Conservation (phyloP, 1,140 invertebrate species). For the Drosophila punjabiensis region DNA sequence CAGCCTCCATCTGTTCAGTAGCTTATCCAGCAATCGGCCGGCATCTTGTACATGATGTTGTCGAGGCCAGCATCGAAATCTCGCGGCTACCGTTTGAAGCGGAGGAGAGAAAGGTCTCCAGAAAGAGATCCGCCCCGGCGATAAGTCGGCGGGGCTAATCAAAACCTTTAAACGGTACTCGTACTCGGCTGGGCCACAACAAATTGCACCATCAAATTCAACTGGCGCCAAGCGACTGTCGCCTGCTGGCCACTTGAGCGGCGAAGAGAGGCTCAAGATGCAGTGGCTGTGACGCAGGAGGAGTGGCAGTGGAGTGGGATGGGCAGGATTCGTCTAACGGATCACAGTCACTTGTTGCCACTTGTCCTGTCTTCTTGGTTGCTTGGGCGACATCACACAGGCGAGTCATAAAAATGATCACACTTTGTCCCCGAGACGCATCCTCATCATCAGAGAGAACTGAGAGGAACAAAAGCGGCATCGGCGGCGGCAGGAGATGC, state of each 20-base stretch:
- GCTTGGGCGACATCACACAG: constrained; percentile 67
- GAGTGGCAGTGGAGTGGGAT: constrained; percentile 17
- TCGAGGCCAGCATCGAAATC: constrained; percentile 20
- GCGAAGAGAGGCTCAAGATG: constrained; percentile 9
- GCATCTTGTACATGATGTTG: constrained; percentile 33
- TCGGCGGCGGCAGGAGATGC: constrained; percentile 7
- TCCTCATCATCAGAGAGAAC: constrained; percentile 28
- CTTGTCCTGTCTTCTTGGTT: constrained; percentile 54
- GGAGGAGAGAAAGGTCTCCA: background rate
- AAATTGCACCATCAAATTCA: constrained; percentile 65
- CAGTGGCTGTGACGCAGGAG: background rate
- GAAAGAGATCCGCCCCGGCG: constrained; percentile 66
- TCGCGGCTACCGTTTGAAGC: constrained; percentile 49
- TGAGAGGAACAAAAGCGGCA: constrained; percentile 58
- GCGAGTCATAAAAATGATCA: constrained; percentile 80
- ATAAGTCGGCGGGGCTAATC: constrained; percentile 68
- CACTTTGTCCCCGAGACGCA: constrained; percentile 73
- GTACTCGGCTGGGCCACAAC: constrained; percentile 45
- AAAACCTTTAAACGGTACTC: constrained; percentile 75
- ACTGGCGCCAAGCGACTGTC: constrained; percentile 75
- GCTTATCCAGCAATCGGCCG: constrained; percentile 60
- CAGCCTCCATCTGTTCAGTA: constrained; percentile 55
- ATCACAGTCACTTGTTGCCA: constrained; percentile 68
- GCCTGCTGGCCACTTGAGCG: constrained; percentile 66
- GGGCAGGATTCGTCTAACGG: constrained; percentile 39